Evolutionary conservation across 2,888 invertebrate genomes (phyloP).

Genomic region (Apoderus coryli): DNA sequence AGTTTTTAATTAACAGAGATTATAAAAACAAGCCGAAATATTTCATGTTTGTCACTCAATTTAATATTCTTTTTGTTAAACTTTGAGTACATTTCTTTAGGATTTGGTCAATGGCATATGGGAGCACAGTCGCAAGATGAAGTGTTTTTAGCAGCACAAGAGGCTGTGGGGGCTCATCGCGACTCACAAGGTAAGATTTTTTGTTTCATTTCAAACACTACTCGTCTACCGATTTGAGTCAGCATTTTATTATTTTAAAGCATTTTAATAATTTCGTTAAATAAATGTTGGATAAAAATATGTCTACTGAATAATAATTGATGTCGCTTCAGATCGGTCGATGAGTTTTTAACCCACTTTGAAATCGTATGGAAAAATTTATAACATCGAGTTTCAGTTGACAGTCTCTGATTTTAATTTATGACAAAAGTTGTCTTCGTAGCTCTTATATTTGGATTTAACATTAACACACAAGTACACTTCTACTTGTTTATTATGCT

Average conservation of each 20-base stretch:
- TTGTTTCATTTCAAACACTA: too few species aligned
- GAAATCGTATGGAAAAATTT: conserved; percentile 30
- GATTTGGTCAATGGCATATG: conserved; percentile 77
- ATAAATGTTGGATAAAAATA: conserved; percentile 4
- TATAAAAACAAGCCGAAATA: too few species aligned
- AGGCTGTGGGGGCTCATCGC: conserved; percentile 60
- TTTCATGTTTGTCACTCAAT: too few species aligned
- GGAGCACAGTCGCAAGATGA: conserved; percentile 71
- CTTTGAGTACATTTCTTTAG: conserved; percentile 35
- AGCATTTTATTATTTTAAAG: too few species aligned
- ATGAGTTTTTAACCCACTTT: conserved; percentile 22
- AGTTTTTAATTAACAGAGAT: too few species aligned
- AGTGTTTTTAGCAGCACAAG: conserved; percentile 71
- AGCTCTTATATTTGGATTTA: too few species aligned
- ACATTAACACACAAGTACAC: too few species aligned
- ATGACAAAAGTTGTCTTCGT: too few species aligned
- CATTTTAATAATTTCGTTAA: conserved; percentile 6
- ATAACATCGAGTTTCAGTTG: conserved; percentile 30
- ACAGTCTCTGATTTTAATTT: conserved; percentile 33
- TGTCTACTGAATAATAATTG: too few species aligned
- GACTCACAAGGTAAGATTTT: conserved; percentile 82
- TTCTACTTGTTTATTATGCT: conserved; percentile 18
- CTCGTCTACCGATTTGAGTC: conserved; percentile 20
- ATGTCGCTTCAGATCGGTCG: conserved; percentile 18
- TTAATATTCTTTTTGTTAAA: too few species aligned